Percentiles rank a stretch among this genome's conserved stretches.
Conservation (phyloP, 2,797 vertebrate species). For the Pygocentrus nattereri region DNA sequence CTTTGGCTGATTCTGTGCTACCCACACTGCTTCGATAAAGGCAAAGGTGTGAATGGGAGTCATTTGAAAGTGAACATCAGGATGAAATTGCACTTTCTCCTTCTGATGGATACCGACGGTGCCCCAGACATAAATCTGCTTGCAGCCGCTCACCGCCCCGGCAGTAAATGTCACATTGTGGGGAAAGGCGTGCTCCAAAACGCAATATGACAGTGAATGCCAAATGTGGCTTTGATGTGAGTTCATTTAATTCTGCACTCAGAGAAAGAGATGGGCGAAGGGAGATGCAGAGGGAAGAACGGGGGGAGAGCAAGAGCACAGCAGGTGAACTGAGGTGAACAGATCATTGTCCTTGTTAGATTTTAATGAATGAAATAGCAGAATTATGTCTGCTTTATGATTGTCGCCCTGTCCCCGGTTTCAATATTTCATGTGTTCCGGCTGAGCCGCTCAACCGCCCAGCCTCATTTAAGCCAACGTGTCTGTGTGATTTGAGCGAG, state of each 20-base stretch:
- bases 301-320: background rate
- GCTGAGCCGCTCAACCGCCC: too few species aligned
- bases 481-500: too few species aligned
- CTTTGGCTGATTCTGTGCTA: constrained; percentile 1
- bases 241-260: constrained; percentile 43
- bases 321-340: constrained; percentile 16
- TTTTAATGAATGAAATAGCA: background rate
- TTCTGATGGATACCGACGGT: constrained; percentile 45
- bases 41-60: constrained; percentile 53
- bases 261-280: background rate
- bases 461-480: too few species aligned
- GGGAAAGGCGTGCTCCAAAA: constrained; percentile 34
- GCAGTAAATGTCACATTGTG: constrained; percentile 55
- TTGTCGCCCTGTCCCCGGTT: background rate
- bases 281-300: background rate
- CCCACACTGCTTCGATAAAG: constrained; percentile 33
- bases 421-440: background rate
- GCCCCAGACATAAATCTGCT: constrained; percentile 58
- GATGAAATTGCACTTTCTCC: constrained; percentile 48
- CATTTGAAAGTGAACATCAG: constrained; percentile 57
- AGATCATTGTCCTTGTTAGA: background rate
- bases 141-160: constrained; percentile 28
- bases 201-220: constrained; percentile 58
- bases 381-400: background rate
- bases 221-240: constrained; percentile 55